phyloP scores from a whole-genome alignment of 2,113 vertebrate species.

The Carollia perspicillata region DNA sequence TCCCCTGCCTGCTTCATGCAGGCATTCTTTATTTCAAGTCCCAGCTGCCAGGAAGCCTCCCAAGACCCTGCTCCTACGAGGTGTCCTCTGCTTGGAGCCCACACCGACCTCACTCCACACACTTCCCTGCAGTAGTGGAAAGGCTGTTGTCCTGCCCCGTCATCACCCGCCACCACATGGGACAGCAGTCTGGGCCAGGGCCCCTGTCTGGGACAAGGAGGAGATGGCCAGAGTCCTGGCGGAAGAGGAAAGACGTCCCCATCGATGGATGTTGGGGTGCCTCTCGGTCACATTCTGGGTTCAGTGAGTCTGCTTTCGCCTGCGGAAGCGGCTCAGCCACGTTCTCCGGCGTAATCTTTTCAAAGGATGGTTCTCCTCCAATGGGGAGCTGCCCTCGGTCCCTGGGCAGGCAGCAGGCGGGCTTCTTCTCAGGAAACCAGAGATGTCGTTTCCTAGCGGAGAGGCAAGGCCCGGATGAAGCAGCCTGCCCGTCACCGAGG shows the following conservation, averaged over 20 bases:
- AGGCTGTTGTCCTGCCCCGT: not conserved
- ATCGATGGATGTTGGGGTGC: not conserved
- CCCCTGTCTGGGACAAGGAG: not conserved
- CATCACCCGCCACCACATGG: no score
- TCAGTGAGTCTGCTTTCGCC: rapidly evolving
- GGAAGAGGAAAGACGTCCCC: no score
- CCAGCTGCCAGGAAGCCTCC: not conserved
- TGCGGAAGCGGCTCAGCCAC: not conserved
- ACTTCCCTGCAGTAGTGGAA: not conserved
- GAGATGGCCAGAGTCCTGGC: not conserved
- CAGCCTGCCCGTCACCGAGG: not conserved
- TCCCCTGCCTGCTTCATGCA: not conserved
- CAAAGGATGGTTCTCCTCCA: not conserved
- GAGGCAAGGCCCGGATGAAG: not conserved
- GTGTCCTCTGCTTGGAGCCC: not conserved
- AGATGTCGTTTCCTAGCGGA: no score
- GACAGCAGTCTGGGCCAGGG: not conserved
- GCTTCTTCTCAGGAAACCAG: not conserved
- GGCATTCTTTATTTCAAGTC: not conserved
- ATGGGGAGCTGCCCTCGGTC: not conserved
- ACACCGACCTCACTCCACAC: rapidly evolving
- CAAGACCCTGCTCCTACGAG: not conserved
- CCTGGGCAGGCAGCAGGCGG: not conserved
- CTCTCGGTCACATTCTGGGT: not conserved
- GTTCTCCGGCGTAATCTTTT: not conserved